Evolutionary conservation across 2,113 vertebrate genomes (phyloP).

Genomic region (Baryphthengus martii): DNA sequence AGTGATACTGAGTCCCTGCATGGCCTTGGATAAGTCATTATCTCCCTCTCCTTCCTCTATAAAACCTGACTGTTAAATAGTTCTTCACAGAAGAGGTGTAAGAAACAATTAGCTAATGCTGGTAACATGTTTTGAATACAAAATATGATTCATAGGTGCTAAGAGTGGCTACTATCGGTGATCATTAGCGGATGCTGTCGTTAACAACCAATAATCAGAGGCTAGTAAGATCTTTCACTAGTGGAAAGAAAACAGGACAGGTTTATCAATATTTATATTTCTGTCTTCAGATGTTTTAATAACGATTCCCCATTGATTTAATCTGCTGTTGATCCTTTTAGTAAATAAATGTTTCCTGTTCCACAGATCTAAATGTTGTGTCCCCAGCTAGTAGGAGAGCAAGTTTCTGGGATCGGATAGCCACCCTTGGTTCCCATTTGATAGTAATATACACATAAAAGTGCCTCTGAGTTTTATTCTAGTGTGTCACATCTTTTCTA

Average conservation of each 20-base stretch:
- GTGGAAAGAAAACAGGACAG: not conserved
- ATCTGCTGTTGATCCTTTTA: not conserved
- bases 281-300: not conserved
- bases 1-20: not conserved
- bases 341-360: not conserved
- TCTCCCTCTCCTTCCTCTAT: not conserved
- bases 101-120: not conserved
- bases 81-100: not conserved
- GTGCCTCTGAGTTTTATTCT: not conserved
- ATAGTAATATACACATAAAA: not conserved
- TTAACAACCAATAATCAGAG: not conserved
- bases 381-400: not conserved
- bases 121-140: not conserved
- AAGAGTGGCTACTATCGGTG: not conserved
- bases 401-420: not conserved
- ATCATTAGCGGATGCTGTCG: not conserved
- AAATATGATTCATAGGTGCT: not conserved
- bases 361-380: rapidly evolving
- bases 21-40: not conserved
- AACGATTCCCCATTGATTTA: not conserved
- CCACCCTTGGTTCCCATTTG: not conserved
- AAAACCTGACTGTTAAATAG: not conserved
- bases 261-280: not conserved
- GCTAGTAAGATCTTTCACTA: not conserved
- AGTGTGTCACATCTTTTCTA: not conserved